Percentiles rank a stretch among this genome's conserved stretches.
Evolutionary conservation across 1,140 invertebrate species (phyloP).

Genomic region (Pseudomyrmex dendroicus): DNA sequence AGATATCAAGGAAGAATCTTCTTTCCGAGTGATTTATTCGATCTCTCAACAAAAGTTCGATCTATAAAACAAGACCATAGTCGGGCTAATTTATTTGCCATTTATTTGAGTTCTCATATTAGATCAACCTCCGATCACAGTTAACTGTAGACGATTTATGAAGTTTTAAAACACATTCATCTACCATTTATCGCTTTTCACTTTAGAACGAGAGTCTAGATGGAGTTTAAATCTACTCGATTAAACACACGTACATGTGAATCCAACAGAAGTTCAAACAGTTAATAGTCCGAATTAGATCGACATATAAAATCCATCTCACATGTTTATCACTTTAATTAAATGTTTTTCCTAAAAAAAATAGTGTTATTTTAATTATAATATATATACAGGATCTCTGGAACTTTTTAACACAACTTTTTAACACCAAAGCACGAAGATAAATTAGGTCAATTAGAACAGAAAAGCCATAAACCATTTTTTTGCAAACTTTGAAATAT

Average conservation of each 20-base stretch:
- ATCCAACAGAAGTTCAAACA: neutral
- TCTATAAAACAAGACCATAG: conserved; percentile 41
- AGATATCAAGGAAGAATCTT: conserved; percentile 11
- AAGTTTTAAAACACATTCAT: conserved; percentile 20
- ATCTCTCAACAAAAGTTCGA: conserved; percentile 30
- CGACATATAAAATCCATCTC: no score
- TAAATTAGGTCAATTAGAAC: no score
- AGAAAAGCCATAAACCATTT: no score
- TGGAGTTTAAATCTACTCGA: conserved; percentile 29
- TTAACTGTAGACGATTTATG: conserved; percentile 32
- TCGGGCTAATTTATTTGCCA: conserved; percentile 38
- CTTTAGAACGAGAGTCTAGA: neutral
- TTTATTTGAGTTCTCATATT: neutral
- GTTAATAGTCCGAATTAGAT: neutral
- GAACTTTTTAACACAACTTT: no score
- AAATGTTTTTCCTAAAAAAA: no score
- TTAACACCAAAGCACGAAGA: no score
- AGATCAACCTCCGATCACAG: conserved; percentile 4
- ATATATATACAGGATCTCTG: no score
- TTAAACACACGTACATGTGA: neutral
- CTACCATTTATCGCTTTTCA: conserved; percentile 15
- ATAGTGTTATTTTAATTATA: no score
- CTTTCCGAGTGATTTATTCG: conserved; percentile 40
- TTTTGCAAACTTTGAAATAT: no score
- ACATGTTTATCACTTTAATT: no score